Evolutionary conservation across 1,140 invertebrate species (phyloP), one percentile per base, ranked within the genome.

Genomic region (Aphelinus atriplicis): DNA sequence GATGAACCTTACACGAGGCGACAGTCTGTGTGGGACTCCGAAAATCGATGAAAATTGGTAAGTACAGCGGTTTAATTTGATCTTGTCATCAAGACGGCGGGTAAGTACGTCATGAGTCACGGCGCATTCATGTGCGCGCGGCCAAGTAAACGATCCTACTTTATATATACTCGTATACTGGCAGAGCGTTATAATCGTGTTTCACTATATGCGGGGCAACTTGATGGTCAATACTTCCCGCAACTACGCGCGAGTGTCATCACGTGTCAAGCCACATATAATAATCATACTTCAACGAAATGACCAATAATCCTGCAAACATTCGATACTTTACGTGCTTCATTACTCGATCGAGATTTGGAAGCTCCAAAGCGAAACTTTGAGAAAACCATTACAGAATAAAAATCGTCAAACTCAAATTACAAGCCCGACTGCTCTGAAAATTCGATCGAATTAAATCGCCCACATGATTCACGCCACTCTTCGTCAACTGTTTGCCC

Each of bases 141-240:
- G 9, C 47, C 43, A 53, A 60, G 57, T 46, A 73, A 73, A 65
- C 55, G 26, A 65, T 46, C 42, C n/a, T 26, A n/a, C 26, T 47
- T 43, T 46, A 46, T 26, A 63, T 4, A 45, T 43, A 48, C 45
- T 47, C 5, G 65, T 43, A 63, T 43, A 3, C 62, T n/a, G 3
- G 45, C 43, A 48, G 7, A 6, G 10, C 56, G 65, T 65, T 65
- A 57, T 73, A 73, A 73, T 73, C 66, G 71, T 66, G 5, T 50
- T 73, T 73, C 66, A 65, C 26, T 72, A 50, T 7, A 65, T 51
- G 62, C 48, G 46, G 42, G 63, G 56, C 26, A 62, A 62, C 60
- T 42, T 1, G 48, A 71, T 71, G 56, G 51, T 51, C 43, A 53
- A 62, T 62, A 2, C 5, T 4, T 42, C 4, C 2, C 50, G 3